Evolutionary conservation across 2,888 invertebrate genomes (phyloP).

Genomic region (Dorcus parallelipipedus): DNA sequence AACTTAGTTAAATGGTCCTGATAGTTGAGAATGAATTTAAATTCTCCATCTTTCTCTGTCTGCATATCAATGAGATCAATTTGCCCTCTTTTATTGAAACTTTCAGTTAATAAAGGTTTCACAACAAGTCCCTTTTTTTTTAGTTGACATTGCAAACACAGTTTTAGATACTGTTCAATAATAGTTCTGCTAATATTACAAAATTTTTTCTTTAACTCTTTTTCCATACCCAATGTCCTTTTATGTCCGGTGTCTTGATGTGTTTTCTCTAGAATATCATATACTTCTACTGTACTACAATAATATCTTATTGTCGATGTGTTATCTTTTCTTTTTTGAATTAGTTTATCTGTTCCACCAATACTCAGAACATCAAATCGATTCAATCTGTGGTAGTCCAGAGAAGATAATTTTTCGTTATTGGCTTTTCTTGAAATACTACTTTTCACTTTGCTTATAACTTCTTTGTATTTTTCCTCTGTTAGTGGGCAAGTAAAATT

Average conservation of each 20-base stretch:
- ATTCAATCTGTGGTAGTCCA: too few species aligned
- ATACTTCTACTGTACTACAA: neutral
- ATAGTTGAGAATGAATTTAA: conserved; percentile 17
- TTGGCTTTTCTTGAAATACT: too few species aligned
- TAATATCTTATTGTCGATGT: too few species aligned
- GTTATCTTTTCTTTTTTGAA: too few species aligned
- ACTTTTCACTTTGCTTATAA: too few species aligned
- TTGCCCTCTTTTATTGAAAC: neutral
- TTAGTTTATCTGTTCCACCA: too few species aligned
- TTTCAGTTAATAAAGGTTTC: neutral
- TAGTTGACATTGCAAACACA: neutral
- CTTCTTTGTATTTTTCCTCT: too few species aligned
- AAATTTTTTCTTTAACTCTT: neutral
- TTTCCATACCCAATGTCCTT: neutral
- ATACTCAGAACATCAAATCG: too few species aligned
- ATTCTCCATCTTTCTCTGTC: conserved; percentile 10
- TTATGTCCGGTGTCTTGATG: neutral
- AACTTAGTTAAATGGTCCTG: conserved; percentile 19
- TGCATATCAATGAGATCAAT: neutral
- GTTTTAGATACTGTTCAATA: neutral
- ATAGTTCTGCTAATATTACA: neutral
- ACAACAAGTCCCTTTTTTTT: neutral
- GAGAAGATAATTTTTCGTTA: too few species aligned
- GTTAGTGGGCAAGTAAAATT: too few species aligned
- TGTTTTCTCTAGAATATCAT: neutral